Conservation (phyloP, 2,888 invertebrate genomes). For the Drosophila meridionalis region DNA sequence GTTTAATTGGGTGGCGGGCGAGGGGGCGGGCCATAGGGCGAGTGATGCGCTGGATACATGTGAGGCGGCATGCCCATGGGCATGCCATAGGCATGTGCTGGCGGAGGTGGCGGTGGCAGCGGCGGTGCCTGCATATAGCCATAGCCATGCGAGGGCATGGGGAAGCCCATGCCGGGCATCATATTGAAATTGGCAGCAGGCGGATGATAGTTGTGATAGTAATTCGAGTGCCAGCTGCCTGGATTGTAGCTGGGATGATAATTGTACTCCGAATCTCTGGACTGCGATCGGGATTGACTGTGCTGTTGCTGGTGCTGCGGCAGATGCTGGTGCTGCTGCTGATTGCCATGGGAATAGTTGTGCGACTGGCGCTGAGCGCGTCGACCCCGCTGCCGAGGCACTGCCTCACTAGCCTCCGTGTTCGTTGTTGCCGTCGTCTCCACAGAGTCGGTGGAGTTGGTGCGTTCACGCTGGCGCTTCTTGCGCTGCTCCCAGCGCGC, state of each 20-base stretch:
- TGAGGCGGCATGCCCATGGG: slow-evolving; percentile 37
- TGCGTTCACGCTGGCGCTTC: slow-evolving; percentile 72
- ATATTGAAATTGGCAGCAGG: slow-evolving; percentile 64
- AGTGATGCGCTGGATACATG: slow-evolving; percentile 42
- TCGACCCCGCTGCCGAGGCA: slow-evolving; percentile 53
- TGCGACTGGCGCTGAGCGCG: slow-evolving; percentile 43
- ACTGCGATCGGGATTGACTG: slow-evolving; percentile 33
- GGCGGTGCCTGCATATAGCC: slow-evolving; percentile 54
- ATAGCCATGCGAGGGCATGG: slow-evolving; percentile 56
- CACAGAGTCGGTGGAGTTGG: slow-evolving; percentile 60
- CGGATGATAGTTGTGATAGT: slow-evolving; percentile 71
- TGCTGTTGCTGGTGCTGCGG: slow-evolving; percentile 18
- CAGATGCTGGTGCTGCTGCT: background rate
- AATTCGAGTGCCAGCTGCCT: slow-evolving; percentile 84
- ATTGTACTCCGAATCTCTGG: slow-evolving; percentile 50
- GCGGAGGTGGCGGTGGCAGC: slow-evolving; percentile 29
- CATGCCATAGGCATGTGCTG: slow-evolving; percentile 47
- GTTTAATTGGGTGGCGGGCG: slow-evolving; percentile 32
- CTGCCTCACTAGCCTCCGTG: slow-evolving; percentile 29
- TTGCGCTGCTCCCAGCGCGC: slow-evolving; percentile 84
- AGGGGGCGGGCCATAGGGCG: slow-evolving; percentile 33
- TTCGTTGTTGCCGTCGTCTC: slow-evolving; percentile 48
- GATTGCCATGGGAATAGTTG: slow-evolving; percentile 22
- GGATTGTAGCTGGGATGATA: slow-evolving; percentile 76
- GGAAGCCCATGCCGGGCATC: slow-evolving; percentile 58